Conservation (phyloP, 2,113 vertebrate species). For the Gila orcuttii region DNA sequence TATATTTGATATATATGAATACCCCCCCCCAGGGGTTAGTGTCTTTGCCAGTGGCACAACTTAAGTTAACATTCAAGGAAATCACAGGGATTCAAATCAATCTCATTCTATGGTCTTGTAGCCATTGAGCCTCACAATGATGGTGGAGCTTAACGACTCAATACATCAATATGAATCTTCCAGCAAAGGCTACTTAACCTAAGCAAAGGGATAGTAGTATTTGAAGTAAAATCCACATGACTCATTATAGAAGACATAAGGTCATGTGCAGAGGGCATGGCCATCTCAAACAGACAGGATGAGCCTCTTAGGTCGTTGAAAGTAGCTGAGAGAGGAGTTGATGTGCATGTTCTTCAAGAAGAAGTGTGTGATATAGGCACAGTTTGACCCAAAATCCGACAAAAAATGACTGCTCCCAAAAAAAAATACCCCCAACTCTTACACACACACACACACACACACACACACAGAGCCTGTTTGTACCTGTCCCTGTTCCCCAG, state of each 20-base stretch:
- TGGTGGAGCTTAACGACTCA: constrained; percentile 56
- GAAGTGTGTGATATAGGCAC: no score
- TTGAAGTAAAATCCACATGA: constrained; percentile 31
- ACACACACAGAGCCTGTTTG: background rate
- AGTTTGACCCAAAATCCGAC: background rate
- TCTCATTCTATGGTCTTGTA: constrained; percentile 53
- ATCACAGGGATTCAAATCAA: constrained; percentile 54
- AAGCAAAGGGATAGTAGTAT: constrained; percentile 47
- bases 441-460: background rate
- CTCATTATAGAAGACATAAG: constrained; percentile 29
- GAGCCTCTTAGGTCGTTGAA: background rate
- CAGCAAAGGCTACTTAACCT: constrained; percentile 41
- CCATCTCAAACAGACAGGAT: constrained; percentile 9
- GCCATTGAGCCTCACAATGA: constrained; percentile 55
- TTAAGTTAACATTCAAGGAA: constrained; percentile 33
- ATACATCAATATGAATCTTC: constrained; percentile 58
- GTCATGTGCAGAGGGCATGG: constrained; percentile 13
- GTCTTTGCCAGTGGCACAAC: background rate
- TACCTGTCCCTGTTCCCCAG: constrained; percentile 17
- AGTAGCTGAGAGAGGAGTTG: constrained; percentile 22
- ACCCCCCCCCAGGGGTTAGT: no score
- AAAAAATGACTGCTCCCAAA: background rate
- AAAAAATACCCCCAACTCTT: no score
- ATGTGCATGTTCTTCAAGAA: constrained; percentile 19
- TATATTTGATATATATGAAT: no score